Evolutionary conservation across 2,797 vertebrate genomes (phyloP).

Genomic region (Enteromius argenteus): DNA sequence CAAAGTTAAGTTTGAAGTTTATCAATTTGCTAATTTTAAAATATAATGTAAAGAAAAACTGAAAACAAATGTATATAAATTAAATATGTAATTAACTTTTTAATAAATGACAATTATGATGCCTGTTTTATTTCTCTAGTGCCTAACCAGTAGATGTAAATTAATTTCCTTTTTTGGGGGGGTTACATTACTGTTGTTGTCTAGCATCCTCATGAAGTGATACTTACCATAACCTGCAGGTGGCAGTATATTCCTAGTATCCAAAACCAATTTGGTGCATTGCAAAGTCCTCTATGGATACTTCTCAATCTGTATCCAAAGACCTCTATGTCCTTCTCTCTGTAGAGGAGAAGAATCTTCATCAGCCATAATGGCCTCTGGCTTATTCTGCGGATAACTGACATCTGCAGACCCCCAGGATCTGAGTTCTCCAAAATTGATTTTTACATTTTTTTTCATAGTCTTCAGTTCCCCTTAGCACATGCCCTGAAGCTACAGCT

Average conservation of each 20-base stretch:
- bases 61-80: background rate
- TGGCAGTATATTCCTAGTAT: slow-evolving; percentile 50
- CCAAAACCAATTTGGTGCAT: background rate
- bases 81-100: slow-evolving; percentile 32
- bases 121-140: background rate
- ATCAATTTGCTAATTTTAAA: slow-evolving; percentile 1
- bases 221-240: slow-evolving; percentile 35
- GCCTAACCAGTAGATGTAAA: background rate
- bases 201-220: background rate
- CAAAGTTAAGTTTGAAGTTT: background rate
- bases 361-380: background rate
- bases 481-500: background rate
- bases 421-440: slow-evolving; percentile 19
- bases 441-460: slow-evolving; percentile 11
- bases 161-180: too few species aligned
- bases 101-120: slow-evolving; percentile 9
- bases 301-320: slow-evolving; percentile 22
- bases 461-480: slow-evolving; percentile 4
- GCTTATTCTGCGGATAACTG: slow-evolving; percentile 28
- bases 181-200: background rate
- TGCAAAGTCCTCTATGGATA: background rate
- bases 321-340: background rate
- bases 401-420: slow-evolving; percentile 14
- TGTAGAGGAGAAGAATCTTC: background rate
- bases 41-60: background rate